Evolutionary conservation across 2,888 invertebrate species (phyloP).

Genomic region (Pycnomerus fuliginosus): DNA sequence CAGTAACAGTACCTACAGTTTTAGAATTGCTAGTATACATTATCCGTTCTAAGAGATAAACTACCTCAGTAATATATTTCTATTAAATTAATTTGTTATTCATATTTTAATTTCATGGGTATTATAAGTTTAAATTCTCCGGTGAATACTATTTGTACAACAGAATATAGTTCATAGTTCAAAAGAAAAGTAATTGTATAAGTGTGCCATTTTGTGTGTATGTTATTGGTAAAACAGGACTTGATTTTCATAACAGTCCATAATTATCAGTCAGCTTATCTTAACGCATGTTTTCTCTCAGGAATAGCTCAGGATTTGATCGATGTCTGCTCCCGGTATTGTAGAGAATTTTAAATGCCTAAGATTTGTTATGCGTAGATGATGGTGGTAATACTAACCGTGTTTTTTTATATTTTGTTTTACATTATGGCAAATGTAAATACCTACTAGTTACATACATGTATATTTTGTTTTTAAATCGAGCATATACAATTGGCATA

Average conservation of each 20-base stretch:
- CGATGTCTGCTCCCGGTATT: constrained; percentile 13
- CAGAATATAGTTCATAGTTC: constrained; percentile 35
- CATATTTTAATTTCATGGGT: constrained; percentile 51
- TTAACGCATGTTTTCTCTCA: constrained; percentile 47
- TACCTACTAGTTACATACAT: constrained; percentile 27
- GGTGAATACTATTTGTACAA: constrained; percentile 54
- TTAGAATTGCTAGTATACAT: constrained; percentile 40
- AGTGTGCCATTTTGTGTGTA: constrained; percentile 53
- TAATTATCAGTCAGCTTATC: too few species aligned
- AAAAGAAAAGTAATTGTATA: constrained; percentile 45
- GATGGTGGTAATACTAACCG: constrained; percentile 33
- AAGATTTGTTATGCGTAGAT: constrained; percentile 37
- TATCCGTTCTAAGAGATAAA: constrained; percentile 54
- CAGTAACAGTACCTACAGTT: too few species aligned
- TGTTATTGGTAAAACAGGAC: constrained; percentile 36
- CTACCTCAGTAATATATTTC: constrained; percentile 56
- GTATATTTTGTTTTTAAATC: constrained; percentile 11
- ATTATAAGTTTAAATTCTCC: constrained; percentile 45
- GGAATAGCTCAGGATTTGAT: constrained; percentile 53
- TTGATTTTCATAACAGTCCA: constrained; percentile 14
- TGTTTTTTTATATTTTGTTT: constrained; percentile 24
- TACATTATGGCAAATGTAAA: constrained; percentile 28
- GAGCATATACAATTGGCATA: constrained; percentile 44
- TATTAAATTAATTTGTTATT: constrained; percentile 52
- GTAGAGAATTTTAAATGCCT: constrained; percentile 26